Percentiles rank a stretch among this genome's conserved stretches.
Conservation (phyloP, 2,113 vertebrate genomes). For the Eclectus roratus region DNA sequence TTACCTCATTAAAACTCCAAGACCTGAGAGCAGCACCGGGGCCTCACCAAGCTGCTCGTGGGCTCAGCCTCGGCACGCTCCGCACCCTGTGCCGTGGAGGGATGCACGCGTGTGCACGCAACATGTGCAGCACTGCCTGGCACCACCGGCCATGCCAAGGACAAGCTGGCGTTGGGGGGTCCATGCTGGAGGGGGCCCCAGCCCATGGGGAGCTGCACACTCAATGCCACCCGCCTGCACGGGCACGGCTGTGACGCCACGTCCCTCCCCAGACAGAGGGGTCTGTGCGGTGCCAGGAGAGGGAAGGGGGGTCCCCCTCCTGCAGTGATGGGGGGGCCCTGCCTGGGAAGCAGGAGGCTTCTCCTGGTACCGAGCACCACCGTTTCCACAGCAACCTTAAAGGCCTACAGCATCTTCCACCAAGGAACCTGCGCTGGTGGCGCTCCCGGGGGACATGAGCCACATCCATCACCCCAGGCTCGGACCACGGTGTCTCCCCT, state of each 20-base stretch:
- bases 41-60: neutral
- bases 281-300: fast-evolving
- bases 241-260: fast-evolving
- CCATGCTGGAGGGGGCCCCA: fast-evolving
- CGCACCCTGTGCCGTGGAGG: neutral
- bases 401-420: neutral
- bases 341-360: constrained; percentile 28
- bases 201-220: neutral
- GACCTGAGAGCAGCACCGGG: neutral
- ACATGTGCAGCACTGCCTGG: neutral
- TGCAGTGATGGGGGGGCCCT: neutral
- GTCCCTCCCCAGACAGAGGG: fast-evolving
- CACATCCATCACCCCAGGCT: fast-evolving
- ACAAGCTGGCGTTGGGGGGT: neutral
- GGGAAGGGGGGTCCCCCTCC: neutral
- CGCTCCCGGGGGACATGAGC: neutral
- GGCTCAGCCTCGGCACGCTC: neutral
- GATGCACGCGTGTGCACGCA: fast-evolving
- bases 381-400: constrained; percentile 67
- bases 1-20: constrained; percentile 63
- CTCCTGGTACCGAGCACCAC: neutral
- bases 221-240: fast-evolving
- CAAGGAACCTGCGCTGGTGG: neutral
- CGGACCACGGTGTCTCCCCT: fast-evolving
- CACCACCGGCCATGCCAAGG: neutral